Conservation (phyloP, 2,888 invertebrate species). For the Caenorhabditis panamensis region DNA sequence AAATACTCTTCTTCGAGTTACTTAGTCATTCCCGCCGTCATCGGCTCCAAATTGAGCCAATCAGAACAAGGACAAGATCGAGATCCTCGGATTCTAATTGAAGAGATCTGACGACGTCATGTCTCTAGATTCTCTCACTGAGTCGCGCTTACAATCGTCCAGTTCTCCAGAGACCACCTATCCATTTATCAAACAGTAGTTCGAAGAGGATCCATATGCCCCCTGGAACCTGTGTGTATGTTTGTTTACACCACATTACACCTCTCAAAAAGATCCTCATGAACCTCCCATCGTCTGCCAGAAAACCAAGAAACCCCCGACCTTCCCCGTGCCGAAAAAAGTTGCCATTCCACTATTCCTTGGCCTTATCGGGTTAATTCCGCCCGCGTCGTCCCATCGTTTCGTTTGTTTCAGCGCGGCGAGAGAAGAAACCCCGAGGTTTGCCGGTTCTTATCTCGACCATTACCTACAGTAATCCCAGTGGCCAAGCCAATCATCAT, state of each 20-base stretch:
- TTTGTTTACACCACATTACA: background rate
- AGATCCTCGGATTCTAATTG: no score
- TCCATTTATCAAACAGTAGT: no score
- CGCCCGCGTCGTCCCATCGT: no score
- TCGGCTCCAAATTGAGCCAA: background rate
- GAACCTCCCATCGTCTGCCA: conserved; percentile 37
- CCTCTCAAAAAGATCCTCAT: background rate
- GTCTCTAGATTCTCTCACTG: no score
- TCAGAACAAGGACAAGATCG: no score
- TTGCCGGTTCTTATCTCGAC: background rate
- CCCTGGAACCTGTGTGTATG: background rate
- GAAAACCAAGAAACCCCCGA: conserved; percentile 9
- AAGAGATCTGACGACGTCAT: background rate
- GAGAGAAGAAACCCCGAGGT: no score
- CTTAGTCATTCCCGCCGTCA: no score
- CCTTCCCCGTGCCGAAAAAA: conserved; percentile 15
- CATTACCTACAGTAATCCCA: conserved; percentile 21
- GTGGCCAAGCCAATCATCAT: conserved; percentile 33
- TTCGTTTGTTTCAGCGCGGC: no score
- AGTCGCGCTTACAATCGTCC: no score
- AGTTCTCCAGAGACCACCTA: no score
- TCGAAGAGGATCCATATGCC: no score
- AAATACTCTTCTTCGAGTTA: background rate
- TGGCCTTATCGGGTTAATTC: conserved; percentile 18
- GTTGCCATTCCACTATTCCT: conserved; percentile 30